Evolutionary conservation across 2,888 invertebrate genomes (phyloP).

Genomic region (Aphodius granarius): DNA sequence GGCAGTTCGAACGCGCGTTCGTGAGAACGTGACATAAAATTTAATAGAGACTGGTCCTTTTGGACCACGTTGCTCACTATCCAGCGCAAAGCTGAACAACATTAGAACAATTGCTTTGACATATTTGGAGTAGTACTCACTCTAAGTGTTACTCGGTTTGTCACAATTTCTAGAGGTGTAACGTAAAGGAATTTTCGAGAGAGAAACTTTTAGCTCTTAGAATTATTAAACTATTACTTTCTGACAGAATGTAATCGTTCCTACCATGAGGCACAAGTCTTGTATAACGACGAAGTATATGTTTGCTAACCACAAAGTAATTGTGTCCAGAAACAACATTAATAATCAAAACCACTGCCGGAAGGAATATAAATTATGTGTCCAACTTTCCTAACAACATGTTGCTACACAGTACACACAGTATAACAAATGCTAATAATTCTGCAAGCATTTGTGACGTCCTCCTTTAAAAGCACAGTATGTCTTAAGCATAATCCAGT

Average conservation of each 20-base stretch:
- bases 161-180: no score
- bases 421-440: neutral
- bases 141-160: no score
- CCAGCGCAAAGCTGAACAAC: neutral
- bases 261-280: neutral
- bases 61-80: neutral
- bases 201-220: no score
- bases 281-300: neutral
- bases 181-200: no score
- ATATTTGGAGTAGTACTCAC: no score
- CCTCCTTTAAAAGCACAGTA: no score
- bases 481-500: no score
- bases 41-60: neutral
- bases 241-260: neutral
- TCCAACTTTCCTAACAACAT: neutral
- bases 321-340: neutral
- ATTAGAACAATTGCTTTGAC: no score
- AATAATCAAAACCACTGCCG: neutral
- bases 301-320: neutral
- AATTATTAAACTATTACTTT: neutral
- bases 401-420: neutral
- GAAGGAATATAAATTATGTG: neutral
- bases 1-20: neutral
- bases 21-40: neutral
- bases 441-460: neutral